phyloP scores from a whole-genome alignment of 2,888 invertebrate species.

The Apotomis capreana region DNA sequence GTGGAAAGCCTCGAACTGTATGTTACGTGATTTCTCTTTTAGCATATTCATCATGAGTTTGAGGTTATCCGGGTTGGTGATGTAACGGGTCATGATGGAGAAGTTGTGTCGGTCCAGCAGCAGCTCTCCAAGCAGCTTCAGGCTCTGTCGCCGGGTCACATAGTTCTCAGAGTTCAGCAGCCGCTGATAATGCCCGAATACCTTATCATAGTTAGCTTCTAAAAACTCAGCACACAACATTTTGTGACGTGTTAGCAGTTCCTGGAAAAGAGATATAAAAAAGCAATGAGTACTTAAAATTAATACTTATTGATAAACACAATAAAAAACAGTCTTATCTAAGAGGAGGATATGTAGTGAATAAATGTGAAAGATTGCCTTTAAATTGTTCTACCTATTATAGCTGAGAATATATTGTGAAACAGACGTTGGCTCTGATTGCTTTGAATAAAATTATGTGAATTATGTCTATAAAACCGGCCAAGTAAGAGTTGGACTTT shows the following conservation, averaged over 20 bases:
- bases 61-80: slow-evolving; percentile 99
- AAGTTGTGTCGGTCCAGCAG: slow-evolving; percentile 99
- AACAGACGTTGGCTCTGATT: too few relatives aligned
- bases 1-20: slow-evolving; percentile 99
- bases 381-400: too few relatives aligned
- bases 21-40: slow-evolving; percentile 99
- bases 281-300: neutral
- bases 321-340: neutral
- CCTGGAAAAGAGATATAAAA: slow-evolving; percentile 81
- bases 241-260: slow-evolving; percentile 96
- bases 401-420: too few relatives aligned
- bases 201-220: slow-evolving; percentile 99
- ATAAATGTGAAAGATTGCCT: neutral
- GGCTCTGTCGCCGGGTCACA: slow-evolving; percentile 98
- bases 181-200: slow-evolving; percentile 98
- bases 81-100: slow-evolving; percentile 98
- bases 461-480: too few relatives aligned
- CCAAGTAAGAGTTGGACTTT: too few relatives aligned
- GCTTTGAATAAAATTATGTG: too few relatives aligned
- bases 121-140: slow-evolving; percentile 98
- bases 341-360: neutral
- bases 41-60: slow-evolving; percentile 99
- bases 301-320: neutral
- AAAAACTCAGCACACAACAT: slow-evolving; percentile 98
- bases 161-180: slow-evolving; percentile 99